Evolutionary conservation across 2,113 vertebrate species (phyloP).

Genomic region (Callipepla squamata): DNA sequence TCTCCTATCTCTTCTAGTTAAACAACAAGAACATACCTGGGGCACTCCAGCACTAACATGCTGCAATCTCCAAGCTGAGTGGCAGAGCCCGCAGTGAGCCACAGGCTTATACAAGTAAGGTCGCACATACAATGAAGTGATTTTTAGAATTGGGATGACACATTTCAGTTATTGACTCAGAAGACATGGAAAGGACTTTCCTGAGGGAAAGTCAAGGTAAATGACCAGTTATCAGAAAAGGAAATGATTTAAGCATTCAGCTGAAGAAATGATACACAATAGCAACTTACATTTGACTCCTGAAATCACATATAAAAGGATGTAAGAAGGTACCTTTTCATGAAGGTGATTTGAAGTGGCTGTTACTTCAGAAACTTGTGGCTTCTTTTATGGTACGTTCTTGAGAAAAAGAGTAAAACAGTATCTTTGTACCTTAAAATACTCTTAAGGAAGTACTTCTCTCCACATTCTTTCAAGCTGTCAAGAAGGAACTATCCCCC

Average conservation of each 20-base stretch:
- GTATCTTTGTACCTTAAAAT: constrained; percentile 10
- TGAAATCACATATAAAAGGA: constrained; percentile 74
- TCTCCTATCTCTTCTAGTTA: not conserved
- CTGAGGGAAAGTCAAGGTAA: not conserved
- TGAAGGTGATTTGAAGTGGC: constrained; percentile 78
- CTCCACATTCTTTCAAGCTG: not conserved
- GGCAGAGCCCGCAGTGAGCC: not conserved
- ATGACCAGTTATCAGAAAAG: not conserved
- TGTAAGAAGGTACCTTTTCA: constrained; percentile 47
- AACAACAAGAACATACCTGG: not conserved
- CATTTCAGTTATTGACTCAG: not conserved
- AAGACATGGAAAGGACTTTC: not conserved
- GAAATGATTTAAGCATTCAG: not conserved
- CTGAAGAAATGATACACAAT: constrained; percentile 1
- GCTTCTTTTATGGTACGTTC: constrained; percentile 75
- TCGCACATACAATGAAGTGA: not conserved
- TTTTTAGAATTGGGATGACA: not conserved
- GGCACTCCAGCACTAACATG: not conserved
- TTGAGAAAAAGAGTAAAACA: constrained; percentile 9
- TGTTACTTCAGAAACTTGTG: constrained; percentile 77
- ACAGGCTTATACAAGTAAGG: fast-evolving
- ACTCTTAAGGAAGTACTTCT: constrained; percentile 21
- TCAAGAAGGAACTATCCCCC: not conserved
- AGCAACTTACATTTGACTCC: constrained; percentile 34
- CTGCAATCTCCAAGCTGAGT: not conserved